Percentiles rank a stretch among this genome's conserved stretches.
Conservation (phyloP, 2,113 vertebrate species). For the Gasterosteus aculeatus region DNA sequence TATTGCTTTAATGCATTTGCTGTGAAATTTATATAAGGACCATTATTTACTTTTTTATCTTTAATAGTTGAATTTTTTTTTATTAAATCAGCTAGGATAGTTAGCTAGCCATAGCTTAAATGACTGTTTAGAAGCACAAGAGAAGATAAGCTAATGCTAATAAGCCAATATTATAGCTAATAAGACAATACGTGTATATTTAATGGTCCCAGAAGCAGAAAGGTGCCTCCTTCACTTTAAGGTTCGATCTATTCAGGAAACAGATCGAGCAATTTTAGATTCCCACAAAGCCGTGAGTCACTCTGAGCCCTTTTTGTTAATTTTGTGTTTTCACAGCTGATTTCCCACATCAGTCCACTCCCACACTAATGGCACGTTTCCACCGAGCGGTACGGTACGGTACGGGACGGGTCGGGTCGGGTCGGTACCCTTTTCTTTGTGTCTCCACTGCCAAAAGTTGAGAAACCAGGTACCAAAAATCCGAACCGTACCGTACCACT, state of each 20-base stretch:
- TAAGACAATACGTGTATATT: neutral
- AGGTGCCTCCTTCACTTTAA: neutral
- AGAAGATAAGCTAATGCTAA: neutral
- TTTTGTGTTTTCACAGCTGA: neutral
- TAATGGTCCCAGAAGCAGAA: neutral
- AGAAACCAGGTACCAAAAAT: no score
- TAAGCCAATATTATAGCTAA: neutral
- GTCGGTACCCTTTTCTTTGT: no score
- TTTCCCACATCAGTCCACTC: neutral
- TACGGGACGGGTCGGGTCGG: no score
- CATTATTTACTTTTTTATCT: neutral
- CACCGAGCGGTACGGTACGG: no score
- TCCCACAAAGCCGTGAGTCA: constrained; percentile 46
- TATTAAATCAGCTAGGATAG: no score
- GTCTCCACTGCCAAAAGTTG: no score
- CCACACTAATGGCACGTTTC: neutral
- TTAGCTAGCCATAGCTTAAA: neutral
- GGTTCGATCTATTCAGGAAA: constrained; percentile 32
- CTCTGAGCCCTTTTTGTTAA: neutral
- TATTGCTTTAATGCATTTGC: no score
- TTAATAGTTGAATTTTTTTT: neutral
- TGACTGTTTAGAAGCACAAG: neutral
- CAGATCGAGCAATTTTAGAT: constrained; percentile 24
- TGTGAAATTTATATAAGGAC: no score
- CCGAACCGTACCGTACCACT: no score